Evolutionary conservation across 2,888 invertebrate genomes (phyloP).

Genomic region (Amorpha juglandis): DNA sequence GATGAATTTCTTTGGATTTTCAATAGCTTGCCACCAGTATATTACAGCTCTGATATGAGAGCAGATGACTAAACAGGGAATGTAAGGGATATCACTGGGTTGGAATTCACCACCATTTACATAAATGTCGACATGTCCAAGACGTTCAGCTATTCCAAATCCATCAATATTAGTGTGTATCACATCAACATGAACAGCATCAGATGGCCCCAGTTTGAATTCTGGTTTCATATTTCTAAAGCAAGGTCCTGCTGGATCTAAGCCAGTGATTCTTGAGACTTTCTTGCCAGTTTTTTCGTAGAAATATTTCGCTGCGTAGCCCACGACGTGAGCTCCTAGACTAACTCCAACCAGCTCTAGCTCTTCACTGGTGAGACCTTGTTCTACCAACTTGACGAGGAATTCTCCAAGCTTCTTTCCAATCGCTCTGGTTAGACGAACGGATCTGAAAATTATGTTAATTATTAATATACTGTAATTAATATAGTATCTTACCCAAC

Average conservation of each 20-base stretch:
- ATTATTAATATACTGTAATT: not conserved
- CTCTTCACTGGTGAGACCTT: constrained; percentile 61
- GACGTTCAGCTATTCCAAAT: constrained; percentile 70
- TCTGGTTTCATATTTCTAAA: constrained; percentile 58
- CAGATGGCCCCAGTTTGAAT: constrained; percentile 54
- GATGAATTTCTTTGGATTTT: constrained; percentile 74
- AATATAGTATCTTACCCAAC: too few relatives aligned
- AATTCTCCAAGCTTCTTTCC: constrained; percentile 70
- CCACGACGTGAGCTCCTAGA: constrained; percentile 66
- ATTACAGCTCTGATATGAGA: constrained; percentile 64
- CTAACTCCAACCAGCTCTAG: constrained; percentile 70
- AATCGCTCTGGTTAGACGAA: constrained; percentile 60
- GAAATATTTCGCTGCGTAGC: constrained; percentile 68
- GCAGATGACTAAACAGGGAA: constrained; percentile 71
- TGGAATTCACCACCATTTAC: constrained; percentile 76
- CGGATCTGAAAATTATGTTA: constrained; percentile 60
- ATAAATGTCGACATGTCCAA: constrained; percentile 74
- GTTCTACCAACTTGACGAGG: constrained; percentile 56
- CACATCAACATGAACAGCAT: constrained; percentile 64
- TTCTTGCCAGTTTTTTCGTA: constrained; percentile 63
- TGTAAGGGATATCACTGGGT: constrained; percentile 63
- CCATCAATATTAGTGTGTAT: constrained; percentile 78
- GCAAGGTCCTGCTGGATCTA: constrained; percentile 78
- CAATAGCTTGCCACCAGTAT: constrained; percentile 75
- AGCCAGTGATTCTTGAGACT: constrained; percentile 63